Evolutionary conservation across 2,113 vertebrate species (phyloP).

Genomic region (Zootoca vivipara): DNA sequence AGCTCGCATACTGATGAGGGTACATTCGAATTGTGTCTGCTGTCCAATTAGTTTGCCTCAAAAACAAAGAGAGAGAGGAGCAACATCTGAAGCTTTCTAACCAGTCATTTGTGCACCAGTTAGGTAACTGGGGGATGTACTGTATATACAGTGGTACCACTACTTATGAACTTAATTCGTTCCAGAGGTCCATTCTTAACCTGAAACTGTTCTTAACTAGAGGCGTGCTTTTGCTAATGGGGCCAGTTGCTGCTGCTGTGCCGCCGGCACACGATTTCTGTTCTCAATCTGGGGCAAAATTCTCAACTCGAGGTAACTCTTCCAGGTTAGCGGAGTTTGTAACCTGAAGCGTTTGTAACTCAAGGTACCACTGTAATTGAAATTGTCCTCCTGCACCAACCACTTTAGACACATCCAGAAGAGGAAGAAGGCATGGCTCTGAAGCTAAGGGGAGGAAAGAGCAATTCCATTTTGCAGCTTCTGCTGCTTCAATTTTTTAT

Average conservation of each 20-base stretch:
- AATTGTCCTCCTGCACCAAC: not conserved
- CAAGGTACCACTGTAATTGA: too few relatives aligned
- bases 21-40: not conserved
- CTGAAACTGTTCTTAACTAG: too few relatives aligned
- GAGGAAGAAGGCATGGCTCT: not conserved
- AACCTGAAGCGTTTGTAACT: too few relatives aligned
- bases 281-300: too few relatives aligned
- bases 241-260: too few relatives aligned
- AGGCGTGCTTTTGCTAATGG: too few relatives aligned
- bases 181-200: too few relatives aligned
- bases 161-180: too few relatives aligned
- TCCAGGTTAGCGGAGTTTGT: too few relatives aligned
- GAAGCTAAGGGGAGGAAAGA: not conserved
- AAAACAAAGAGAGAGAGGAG: constrained; percentile 7
- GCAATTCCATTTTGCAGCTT: not conserved
- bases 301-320: too few relatives aligned
- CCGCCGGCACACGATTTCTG: too few relatives aligned
- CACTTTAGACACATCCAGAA: not conserved
- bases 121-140: not conserved
- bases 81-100: constrained; percentile 13
- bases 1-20: constrained; percentile 18
- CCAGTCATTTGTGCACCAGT: not conserved
- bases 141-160: not conserved
- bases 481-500: not conserved
- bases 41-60: constrained; percentile 14